These are phyloP conservation scores for Pterostichus niger DNA, from an alignment of 2,888 invertebrate genomes.

Conservation along the genomic window DNA sequence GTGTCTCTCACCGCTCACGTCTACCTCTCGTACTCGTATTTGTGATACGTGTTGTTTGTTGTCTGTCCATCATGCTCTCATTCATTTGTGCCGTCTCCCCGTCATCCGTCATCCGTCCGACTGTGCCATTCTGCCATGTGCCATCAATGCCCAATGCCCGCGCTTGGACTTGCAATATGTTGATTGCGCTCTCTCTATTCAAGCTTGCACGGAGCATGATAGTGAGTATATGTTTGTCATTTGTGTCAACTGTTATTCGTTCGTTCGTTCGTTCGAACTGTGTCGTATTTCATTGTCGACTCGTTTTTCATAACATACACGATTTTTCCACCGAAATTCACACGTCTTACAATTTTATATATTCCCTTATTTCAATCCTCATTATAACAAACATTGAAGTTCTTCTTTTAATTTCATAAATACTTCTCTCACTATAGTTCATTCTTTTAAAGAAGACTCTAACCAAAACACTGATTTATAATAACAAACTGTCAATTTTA, in stretches of 20 bases:
- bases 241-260: slow-evolving; percentile 47
- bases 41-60: slow-evolving; percentile 66
- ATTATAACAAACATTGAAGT: no score
- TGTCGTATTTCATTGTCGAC: slow-evolving; percentile 19
- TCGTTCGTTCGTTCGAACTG: slow-evolving; percentile 47
- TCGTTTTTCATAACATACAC: slow-evolving; percentile 44
- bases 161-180: slow-evolving; percentile 77
- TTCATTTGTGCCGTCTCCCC: slow-evolving; percentile 75
- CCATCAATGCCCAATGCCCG: slow-evolving; percentile 64
- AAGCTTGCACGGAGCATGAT: slow-evolving; percentile 95
- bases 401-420: no score
- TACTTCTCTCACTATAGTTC: no score
- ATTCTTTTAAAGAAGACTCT: no score
- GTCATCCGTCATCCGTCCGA: slow-evolving; percentile 67
- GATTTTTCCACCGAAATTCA: slow-evolving; percentile 36
- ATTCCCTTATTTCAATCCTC: neutral
- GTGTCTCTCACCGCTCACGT: slow-evolving; percentile 49
- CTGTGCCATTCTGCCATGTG: slow-evolving; percentile 57
- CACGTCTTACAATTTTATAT: slow-evolving; percentile 7
- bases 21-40: slow-evolving; percentile 47
- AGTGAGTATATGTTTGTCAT: slow-evolving; percentile 83
- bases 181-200: slow-evolving; percentile 84
- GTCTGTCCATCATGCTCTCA: slow-evolving; percentile 73
- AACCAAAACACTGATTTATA: no score
- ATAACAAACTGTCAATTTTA: no score